Evolutionary conservation across 2,797 vertebrate species (phyloP), one percentile per base, ranked within the genome.

Genomic region (Pseudotriccus pelzelni): DNA sequence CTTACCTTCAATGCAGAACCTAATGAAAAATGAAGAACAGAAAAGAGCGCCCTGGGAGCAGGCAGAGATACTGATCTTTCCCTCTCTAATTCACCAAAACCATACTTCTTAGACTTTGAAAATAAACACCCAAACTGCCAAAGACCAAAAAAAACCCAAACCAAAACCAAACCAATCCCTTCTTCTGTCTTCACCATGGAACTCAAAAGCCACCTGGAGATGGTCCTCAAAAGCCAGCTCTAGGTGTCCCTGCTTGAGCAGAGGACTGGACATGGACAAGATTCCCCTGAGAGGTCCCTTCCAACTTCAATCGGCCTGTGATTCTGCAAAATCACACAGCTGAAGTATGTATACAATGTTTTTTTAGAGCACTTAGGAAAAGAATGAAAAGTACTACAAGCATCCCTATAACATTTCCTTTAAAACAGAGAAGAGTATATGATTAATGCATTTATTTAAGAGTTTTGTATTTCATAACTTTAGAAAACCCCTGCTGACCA

Each of bases 401-500:
- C 56, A 90, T 55, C 37, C 64, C 66, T 66, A 22, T 23, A 59
- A 52, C 6, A 55, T 16, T 60, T 92, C 56, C 49, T 62, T 90
- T 75, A 75, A 91, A 78, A 83, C 17, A 50, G 0, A 70, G 64
- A 23, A 27, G 36, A 50, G 21, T 19, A 39, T 16, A 50, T 43
- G n/a, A 90, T 72, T 68, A 84, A 91, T 36, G 62, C 4, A 3
- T n/a, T 82, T 44, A 73, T 76, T 91, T 70, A 90, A 67, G 7
- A 58, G 62, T 36, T 59, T 39, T 41, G 37, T 16, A 47, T 93
- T 90, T 95, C 67, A 11, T 55, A 95, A 93, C 49, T 72, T 84
- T 19, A 94, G 74, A 93, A 96, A 94, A 70, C 27, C 77, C 39
- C 81, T 53, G 63, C 56, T 94, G 52, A 80, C 47, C 89, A 76